Base-by-base conservation (phyloP, 2,888 invertebrate genomes). In the Aquatica leii region DNA sequence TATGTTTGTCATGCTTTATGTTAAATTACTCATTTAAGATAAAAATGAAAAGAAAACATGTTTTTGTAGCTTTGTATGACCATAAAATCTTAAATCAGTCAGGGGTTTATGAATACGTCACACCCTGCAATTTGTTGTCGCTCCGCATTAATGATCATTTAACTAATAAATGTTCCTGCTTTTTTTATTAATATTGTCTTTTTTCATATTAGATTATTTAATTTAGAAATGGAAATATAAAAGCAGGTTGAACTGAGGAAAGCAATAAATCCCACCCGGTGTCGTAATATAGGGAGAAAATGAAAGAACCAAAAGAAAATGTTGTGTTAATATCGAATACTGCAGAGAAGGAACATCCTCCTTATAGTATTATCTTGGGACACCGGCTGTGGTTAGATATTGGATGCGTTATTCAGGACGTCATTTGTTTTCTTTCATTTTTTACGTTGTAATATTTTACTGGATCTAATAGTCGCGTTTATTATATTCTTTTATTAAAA, bases 321-420 rank as follows among this genome's bases (percentile, higher is more conserved):
- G 60, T 57, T 65, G 60, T 65, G 61, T 65, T 65, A 65, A 65
- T 65, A 65, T 50, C 49, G 54, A 53, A 50, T 50, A 53, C 52
- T 54, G 58, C 35, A 43, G 62, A 37, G 43, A 24, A 24, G 6
- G 24, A 65, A 61, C 65, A 61, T 65, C 56, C 46, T 54, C 51
- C 49, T 21, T 48, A 24, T 56, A 58, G 61, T 61, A 60, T 65
- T 60, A 61, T 49, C 56, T 65, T 48, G 8, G 18, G 53, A 56
- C 61, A 61, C 65, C 60, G 61, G 60, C 60, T 65, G 65, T 54
- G 53, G 58, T 58, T 65, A 58, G 60, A 59, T 52, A 59, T 18
- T 35, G 60, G 59, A 59, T 51, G 56, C n/a, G 55, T 60, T 56
- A 60, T 59, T 59, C 56, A 64, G 41, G 54, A 62, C 14, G 51